Evolutionary conservation across 2,113 vertebrate genomes (phyloP), one percentile per base, ranked within the genome.

Genomic region (Oreochromis niloticus): DNA sequence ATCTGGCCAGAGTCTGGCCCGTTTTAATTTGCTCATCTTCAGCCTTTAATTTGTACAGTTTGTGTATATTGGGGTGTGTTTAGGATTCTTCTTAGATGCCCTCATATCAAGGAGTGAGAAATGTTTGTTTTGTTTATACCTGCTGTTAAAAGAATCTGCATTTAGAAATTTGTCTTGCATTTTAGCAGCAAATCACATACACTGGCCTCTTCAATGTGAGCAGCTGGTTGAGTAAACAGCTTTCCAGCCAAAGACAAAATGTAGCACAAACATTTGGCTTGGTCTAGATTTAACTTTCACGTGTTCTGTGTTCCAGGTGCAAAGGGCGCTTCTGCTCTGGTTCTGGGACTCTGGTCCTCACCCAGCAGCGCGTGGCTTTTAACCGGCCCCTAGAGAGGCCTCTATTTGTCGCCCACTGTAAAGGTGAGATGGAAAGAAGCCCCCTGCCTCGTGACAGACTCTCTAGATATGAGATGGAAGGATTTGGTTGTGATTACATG

Each of bases 341-440:
- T 56, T 94, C 95, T 1, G 96, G 96, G 84, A 97, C 97, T 50
- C 95, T 97, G 17, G 94, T 97, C 4, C 96, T 99, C 96, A 94
- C 96, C 81, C 98, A 97, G 95, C 97, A 97, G 92, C 96, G 96
- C 3, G 94, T 99, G 6, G 96, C 97, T 95, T 99, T 99, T 93
- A 96, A 66, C 59, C 97, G 97, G 34, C 98, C 98, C 34, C 95
- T 99, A 55, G 98, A 99, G 93, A 99, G 96, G 94, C 94, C 95
- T 16, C 93, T 97, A 39, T 99, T 99, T 89, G 94, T 98, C 81
- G 85, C 96, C 88, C 97, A 94, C 46, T 99, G 98, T 89, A 98
- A 98, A 98, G 98, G 98, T 99, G 95, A 97, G 91, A 91, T 27
- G 83, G 85, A 88, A 87, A 91, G 14, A 66, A 91, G 61, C 11